Evolutionary conservation across 1,140 invertebrate genomes (phyloP).

Genomic region (Nomia melanderi): DNA sequence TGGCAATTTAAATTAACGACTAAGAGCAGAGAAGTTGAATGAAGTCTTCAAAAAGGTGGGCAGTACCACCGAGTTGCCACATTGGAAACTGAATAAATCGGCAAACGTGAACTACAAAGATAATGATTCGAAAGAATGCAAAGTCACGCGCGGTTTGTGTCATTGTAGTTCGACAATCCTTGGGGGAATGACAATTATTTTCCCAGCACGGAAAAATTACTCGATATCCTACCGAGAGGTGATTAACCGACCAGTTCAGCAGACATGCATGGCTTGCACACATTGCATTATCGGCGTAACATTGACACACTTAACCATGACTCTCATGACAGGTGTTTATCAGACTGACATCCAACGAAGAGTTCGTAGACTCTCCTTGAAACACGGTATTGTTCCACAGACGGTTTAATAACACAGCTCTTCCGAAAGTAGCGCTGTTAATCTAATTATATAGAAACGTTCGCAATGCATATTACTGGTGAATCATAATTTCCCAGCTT

Average conservation of each 20-base stretch:
- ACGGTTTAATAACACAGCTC: constrained; percentile 3
- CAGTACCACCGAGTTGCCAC: too few species aligned
- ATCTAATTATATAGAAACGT: background rate
- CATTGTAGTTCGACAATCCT: too few species aligned
- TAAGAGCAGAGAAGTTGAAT: too few species aligned
- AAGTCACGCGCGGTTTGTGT: background rate
- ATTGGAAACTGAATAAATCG: too few species aligned
- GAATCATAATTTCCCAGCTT: background rate
- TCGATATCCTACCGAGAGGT: background rate
- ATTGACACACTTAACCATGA: background rate
- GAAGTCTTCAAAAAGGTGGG: too few species aligned
- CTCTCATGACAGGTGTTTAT: background rate
- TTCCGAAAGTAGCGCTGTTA: background rate
- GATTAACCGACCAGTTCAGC: background rate
- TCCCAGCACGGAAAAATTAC: background rate
- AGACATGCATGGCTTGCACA: background rate
- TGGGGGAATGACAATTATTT: background rate
- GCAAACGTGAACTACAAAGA: too few species aligned
- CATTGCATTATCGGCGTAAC: constrained; percentile 1
- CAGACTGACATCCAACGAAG: background rate
- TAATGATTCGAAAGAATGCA: too few species aligned
- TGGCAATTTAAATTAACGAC: too few species aligned
- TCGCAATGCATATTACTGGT: background rate
- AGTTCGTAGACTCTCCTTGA: background rate
- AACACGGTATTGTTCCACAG: background rate